Evolutionary conservation across 2,797 vertebrate genomes (phyloP), one percentile per base, ranked within the genome.

Genomic region (Staurois parvus): DNA sequence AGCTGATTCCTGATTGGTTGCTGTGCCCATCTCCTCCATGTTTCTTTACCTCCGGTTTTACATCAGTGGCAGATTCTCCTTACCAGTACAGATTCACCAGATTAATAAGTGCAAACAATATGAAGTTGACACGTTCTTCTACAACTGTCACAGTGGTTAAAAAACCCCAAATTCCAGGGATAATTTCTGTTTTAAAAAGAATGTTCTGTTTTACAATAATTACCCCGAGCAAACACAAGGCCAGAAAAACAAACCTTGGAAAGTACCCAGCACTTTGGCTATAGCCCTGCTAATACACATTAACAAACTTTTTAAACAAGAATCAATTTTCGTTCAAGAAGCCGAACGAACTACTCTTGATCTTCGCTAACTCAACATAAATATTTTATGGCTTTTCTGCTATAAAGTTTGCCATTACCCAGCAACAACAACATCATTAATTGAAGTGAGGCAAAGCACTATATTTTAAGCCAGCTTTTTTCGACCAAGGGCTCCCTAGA

Each of bases 291-390:
- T 81, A 73, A 81, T 81, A 72, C 79, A 62, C 79, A 81, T 81
- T 72, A 81, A 81, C 79, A 81, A 81, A 81, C 79, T 81, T 72
- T 81, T 81, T 81, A 81, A 72, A 72, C 69, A 72, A 81, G 56
- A 73, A 81, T 81, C 68, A 70, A 81, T 81, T 72, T 42, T 81
- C 72, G 69, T 62, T 72, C 72, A 73, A 81, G 69, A 72, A 72
- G 79, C 79, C 17, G 69, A 56, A 72, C 32, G 72, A 81, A 64
- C 69, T 62, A 12, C 79, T 30, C 37, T 30, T n/a, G 45, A 40
- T 73, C 69, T 66, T 66, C 64, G 28, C 64, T 66, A 66, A 73
- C 56, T 81, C 59, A 72, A 62, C 79, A 81, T 81, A 81, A 81
- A 81, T 81, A 81, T 72, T 81, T 81, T 72, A 81, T 81, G 19